phyloP scores from a whole-genome alignment of 2,113 vertebrate genomes.

The Coptodon bakossiorum region DNA sequence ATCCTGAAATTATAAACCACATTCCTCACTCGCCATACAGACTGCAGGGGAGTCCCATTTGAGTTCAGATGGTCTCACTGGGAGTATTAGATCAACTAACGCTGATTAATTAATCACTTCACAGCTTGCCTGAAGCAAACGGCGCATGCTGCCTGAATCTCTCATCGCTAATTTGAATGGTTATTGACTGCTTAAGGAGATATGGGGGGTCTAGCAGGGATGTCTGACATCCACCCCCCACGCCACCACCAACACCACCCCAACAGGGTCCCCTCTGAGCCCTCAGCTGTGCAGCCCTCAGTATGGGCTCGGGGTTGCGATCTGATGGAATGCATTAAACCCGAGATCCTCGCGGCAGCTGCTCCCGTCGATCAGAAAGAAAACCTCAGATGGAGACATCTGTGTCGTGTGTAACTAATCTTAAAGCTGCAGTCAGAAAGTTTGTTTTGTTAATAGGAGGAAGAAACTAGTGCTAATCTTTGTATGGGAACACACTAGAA shows the following conservation, averaged over 20 bases:
- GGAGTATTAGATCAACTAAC: background rate
- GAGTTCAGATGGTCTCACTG: background rate
- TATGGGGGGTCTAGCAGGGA: background rate
- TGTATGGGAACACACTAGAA: background rate
- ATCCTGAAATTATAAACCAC: background rate
- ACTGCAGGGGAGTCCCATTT: background rate
- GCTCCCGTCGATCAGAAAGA: slow-evolving; percentile 45
- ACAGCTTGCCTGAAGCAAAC: background rate
- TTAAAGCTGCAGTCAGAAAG: background rate
- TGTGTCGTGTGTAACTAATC: background rate
- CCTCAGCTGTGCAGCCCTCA: slow-evolving; percentile 46
- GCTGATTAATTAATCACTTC: background rate
- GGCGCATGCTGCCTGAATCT: background rate
- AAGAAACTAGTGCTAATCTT: background rate
- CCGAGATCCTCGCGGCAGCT: slow-evolving; percentile 45
- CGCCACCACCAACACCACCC: background rate
- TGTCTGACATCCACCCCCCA: background rate
- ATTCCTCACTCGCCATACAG: background rate
- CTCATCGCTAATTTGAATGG: background rate
- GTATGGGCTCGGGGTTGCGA: slow-evolving; percentile 20
- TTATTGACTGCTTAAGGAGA: slow-evolving; percentile 3
- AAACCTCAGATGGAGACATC: slow-evolving; percentile 17
- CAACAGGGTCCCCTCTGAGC: background rate
- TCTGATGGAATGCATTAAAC: slow-evolving; percentile 61
- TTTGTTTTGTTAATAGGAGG: background rate